Percentiles rank a stretch among this genome's conserved stretches.
These are phyloP conservation scores for Willisornis vidua DNA, from an alignment of 2,113 vertebrate genomes.

Conservation along the genomic window DNA sequence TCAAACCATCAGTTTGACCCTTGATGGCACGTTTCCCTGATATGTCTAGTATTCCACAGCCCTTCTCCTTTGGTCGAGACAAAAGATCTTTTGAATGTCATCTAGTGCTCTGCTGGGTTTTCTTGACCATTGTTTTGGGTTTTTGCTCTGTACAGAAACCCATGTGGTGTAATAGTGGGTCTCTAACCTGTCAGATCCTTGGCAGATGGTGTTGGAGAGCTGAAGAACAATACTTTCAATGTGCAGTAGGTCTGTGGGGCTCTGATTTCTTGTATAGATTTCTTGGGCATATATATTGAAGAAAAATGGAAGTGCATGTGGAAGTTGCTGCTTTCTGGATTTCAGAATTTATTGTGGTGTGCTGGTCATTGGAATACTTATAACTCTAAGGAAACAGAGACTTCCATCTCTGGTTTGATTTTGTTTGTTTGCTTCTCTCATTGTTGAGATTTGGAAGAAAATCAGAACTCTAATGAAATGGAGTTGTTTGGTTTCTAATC, in stretches of 20 bases:
- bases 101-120: background rate
- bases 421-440: background rate
- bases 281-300: background rate
- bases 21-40: background rate
- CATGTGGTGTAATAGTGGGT: background rate
- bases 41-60: rapidly evolving
- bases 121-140: background rate
- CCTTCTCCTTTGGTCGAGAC: background rate
- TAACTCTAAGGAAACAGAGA: background rate
- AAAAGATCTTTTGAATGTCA: background rate
- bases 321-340: background rate
- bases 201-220: background rate
- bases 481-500: background rate
- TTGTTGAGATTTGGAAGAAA: background rate
- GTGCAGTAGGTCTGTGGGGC: rapidly evolving
- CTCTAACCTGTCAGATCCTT: background rate
- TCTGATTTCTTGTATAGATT: background rate
- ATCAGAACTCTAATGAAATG: background rate
- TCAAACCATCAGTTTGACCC: background rate
- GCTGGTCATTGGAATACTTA: background rate
- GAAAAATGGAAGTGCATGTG: background rate
- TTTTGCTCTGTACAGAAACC: background rate
- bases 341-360: background rate
- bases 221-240: background rate
- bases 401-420: background rate